Percentiles rank a stretch among this genome's conserved stretches.
Evolutionary conservation across 2,888 invertebrate genomes (phyloP).

Genomic region (Chesias legatella): DNA sequence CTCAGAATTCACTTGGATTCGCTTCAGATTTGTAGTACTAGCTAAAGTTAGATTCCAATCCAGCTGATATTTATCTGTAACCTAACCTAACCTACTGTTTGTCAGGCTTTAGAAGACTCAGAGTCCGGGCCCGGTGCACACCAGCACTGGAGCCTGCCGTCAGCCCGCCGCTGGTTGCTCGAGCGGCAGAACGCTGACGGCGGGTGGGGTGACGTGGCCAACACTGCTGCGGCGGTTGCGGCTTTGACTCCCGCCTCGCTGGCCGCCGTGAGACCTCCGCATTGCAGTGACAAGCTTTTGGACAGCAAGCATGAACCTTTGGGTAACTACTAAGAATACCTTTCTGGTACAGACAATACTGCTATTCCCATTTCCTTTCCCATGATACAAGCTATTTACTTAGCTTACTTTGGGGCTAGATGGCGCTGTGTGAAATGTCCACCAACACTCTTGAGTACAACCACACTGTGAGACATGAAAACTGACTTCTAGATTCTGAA

Average conservation of each 20-base stretch:
- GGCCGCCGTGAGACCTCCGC: slow-evolving; percentile 83
- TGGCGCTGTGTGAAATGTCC: no score
- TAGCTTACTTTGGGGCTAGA: no score
- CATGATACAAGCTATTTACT: no score
- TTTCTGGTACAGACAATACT: no score
- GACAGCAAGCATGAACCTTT: slow-evolving; percentile 73
- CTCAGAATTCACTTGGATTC: no score
- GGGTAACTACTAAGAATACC: slow-evolving; percentile 47
- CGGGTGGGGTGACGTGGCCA: slow-evolving; percentile 87
- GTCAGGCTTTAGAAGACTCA: slow-evolving; percentile 87
- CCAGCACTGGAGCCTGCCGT: slow-evolving; percentile 87
- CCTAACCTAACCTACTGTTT: neutral
- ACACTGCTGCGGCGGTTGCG: slow-evolving; percentile 89
- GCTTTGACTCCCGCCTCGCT: slow-evolving; percentile 87
- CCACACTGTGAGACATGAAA: no score
- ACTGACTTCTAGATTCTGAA: no score
- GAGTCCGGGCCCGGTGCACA: slow-evolving; percentile 79
- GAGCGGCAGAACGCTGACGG: slow-evolving; percentile 88
- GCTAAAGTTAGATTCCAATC: no score
- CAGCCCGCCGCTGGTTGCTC: slow-evolving; percentile 87
- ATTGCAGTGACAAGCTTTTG: slow-evolving; percentile 76
- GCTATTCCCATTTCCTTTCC: no score
- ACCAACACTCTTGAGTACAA: no score
- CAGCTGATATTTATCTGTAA: no score
- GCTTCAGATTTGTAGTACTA: no score